Evolutionary conservation across 2,888 invertebrate species (phyloP).

Genomic region (Pilophorus perplexus): DNA sequence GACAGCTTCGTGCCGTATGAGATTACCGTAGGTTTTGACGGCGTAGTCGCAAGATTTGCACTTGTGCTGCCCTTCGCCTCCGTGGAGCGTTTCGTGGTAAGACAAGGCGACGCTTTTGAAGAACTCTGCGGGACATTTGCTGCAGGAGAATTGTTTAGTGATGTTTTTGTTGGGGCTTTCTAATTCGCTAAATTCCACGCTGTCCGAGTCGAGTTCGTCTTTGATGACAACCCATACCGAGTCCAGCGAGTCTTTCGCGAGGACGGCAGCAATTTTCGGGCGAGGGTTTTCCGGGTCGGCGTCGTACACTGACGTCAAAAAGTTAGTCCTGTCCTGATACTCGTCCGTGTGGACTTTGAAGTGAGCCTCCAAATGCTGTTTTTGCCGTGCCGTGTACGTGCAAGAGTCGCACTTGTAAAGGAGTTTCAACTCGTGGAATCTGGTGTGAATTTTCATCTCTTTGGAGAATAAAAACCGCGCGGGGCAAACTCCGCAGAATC

Average conservation of each 20-base stretch:
- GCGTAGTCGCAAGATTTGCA: slow-evolving; percentile 71
- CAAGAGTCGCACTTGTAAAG: slow-evolving; percentile 72
- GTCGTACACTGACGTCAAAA: slow-evolving; percentile 64
- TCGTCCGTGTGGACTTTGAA: slow-evolving; percentile 67
- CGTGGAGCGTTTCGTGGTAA: slow-evolving; percentile 68
- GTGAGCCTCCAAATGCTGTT: slow-evolving; percentile 67
- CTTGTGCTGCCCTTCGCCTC: slow-evolving; percentile 62
- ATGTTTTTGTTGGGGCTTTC: slow-evolving; percentile 48
- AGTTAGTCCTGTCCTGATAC: slow-evolving; percentile 73
- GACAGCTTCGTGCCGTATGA: slow-evolving; percentile 62
- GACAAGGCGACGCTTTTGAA: slow-evolving; percentile 68
- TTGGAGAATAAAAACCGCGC: slow-evolving; percentile 75
- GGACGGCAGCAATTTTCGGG: slow-evolving; percentile 58
- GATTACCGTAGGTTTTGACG: slow-evolving; percentile 65
- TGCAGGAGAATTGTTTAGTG: slow-evolving; percentile 54
- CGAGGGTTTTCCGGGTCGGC: slow-evolving; percentile 64
- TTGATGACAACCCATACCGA: slow-evolving; percentile 52
- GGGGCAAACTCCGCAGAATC: slow-evolving; percentile 79
- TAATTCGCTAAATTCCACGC: slow-evolving; percentile 50
- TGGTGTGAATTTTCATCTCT: slow-evolving; percentile 70
- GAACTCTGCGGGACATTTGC: slow-evolving; percentile 71
- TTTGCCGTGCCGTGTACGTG: slow-evolving; percentile 71
- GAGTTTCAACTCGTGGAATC: slow-evolving; percentile 65
- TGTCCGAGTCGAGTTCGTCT: slow-evolving; percentile 48
- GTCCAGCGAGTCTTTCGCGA: slow-evolving; percentile 50